Conservation (phyloP, 2,888 invertebrate genomes). For the Netelia melanura region DNA sequence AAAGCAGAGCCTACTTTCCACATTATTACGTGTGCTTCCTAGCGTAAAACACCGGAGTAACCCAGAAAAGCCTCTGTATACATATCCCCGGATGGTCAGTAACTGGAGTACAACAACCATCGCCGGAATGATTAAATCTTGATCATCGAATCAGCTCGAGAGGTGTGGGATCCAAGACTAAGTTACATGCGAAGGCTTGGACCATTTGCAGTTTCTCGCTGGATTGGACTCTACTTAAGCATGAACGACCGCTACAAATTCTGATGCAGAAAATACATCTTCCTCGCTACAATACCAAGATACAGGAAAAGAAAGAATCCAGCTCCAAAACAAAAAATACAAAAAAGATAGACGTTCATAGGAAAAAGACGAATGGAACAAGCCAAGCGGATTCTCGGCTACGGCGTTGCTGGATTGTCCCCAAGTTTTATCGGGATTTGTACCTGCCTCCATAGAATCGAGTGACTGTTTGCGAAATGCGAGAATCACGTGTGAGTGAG, state of each 20-base stretch:
- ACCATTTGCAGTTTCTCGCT: too few relatives aligned
- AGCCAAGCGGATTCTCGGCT: background rate
- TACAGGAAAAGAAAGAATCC: background rate
- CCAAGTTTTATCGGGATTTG: conserved; percentile 4
- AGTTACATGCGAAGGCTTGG: too few relatives aligned
- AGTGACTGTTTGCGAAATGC: conserved; percentile 7
- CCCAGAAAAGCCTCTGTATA: background rate
- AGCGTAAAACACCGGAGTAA: background rate
- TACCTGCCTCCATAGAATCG: conserved; percentile 35
- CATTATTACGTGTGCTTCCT: background rate
- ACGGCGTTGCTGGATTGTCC: conserved; percentile 13
- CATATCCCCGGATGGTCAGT: too few relatives aligned
- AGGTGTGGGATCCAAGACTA: too few relatives aligned
- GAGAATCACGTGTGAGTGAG: conserved; percentile 19
- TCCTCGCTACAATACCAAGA: too few relatives aligned
- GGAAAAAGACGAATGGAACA: too few relatives aligned
- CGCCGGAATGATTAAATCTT: too few relatives aligned
- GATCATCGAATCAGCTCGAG: too few relatives aligned
- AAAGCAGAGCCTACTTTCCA: background rate
- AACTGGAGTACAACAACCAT: too few relatives aligned
- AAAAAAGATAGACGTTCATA: background rate
- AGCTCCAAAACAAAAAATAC: background rate
- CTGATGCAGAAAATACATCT: too few relatives aligned
- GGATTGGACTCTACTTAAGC: too few relatives aligned
- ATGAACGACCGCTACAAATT: too few relatives aligned